A percentile compares a stretch with the other conserved stretches of the same genome.
phyloP scores from a whole-genome alignment of 2,113 vertebrate species.

The Labeo catla region DNA sequence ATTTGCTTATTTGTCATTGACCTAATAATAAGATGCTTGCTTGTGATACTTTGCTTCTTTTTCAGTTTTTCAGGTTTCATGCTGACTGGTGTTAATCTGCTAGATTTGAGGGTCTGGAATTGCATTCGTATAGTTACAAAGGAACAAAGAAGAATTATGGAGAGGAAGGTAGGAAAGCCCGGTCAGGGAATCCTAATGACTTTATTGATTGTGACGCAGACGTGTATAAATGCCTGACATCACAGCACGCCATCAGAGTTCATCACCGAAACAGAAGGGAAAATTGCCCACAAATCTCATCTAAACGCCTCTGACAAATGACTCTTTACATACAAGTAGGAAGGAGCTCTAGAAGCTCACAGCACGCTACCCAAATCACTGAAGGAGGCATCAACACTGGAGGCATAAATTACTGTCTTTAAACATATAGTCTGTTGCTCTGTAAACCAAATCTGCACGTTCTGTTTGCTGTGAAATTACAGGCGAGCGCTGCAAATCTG shows the following conservation, averaged over 20 bases:
- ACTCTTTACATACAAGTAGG: neutral
- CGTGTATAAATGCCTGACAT: neutral
- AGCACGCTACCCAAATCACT: constrained; percentile 3
- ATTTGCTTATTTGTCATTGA: neutral
- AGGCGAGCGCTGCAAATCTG: neutral
- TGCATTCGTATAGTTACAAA: constrained; percentile 4
- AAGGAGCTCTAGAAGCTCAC: neutral
- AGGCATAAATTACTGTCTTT: neutral
- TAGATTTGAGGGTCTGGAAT: constrained; percentile 29
- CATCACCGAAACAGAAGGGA: constrained; percentile 1
- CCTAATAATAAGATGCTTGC: neutral
- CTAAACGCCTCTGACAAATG: constrained; percentile 20
- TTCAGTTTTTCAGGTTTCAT: neutral
- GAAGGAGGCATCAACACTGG: neutral
- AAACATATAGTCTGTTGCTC: neutral
- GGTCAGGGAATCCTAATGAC: constrained; percentile 45
- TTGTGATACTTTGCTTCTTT: neutral
- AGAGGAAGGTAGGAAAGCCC: constrained; percentile 17
- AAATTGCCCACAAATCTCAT: constrained; percentile 25
- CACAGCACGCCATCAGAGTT: neutral
- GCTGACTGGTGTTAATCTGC: neutral
- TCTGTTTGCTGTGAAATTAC: neutral
- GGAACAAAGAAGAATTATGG: neutral
- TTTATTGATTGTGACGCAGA: constrained; percentile 20
- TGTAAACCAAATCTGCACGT: constrained; percentile 5